Evolutionary conservation across 2,113 vertebrate genomes (phyloP).

Genomic region (Rynchops niger): DNA sequence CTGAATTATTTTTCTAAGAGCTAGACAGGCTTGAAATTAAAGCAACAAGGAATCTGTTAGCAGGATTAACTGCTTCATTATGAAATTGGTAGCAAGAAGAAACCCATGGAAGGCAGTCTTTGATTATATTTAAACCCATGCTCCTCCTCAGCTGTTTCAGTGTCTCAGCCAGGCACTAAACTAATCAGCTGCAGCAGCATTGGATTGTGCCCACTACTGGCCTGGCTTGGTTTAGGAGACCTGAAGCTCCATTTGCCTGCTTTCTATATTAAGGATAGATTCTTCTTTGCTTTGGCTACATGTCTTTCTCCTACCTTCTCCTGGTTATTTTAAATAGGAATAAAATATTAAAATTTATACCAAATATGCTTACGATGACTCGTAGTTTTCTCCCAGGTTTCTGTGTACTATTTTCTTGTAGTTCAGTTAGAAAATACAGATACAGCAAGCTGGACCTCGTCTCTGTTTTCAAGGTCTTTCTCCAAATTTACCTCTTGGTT

Average conservation of each 20-base stretch:
- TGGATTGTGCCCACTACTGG: not conserved
- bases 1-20: not conserved
- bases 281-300: not conserved
- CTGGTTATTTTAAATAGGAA: not conserved
- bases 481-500: not conserved
- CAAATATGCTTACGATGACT: not conserved
- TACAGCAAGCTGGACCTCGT: not conserved
- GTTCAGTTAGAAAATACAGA: not conserved
- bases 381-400: not conserved
- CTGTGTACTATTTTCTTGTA: not conserved
- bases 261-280: not conserved
- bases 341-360: not conserved
- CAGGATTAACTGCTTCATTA: conserved; percentile 20
- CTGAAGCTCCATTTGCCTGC: not conserved
- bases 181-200: not conserved
- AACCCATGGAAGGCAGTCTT: not conserved
- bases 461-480: not conserved
- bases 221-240: not conserved
- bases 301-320: not conserved
- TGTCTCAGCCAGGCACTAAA: not conserved
- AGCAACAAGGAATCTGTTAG: not conserved
- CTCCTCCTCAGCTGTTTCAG: not conserved
- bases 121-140: not conserved
- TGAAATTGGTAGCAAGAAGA: not conserved
- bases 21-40: conserved; percentile 49